These are phyloP conservation scores for Erythrolamprus reginae DNA, from an alignment of 2,113 vertebrate species.

Conservation along the genomic window DNA sequence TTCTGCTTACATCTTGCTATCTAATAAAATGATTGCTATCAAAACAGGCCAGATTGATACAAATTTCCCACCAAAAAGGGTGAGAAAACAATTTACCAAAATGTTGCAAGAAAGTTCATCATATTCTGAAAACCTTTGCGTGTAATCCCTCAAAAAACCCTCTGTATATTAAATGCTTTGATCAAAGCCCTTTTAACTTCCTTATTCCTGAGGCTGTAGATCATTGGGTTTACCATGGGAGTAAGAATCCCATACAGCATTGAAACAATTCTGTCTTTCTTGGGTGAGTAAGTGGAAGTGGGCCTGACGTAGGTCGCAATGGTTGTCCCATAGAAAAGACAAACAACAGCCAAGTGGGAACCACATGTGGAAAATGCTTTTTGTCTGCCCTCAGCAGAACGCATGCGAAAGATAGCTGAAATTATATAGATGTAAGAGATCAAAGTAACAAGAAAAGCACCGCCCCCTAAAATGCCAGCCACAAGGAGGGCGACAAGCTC, in stretches of 20 bases:
- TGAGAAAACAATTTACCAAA: background rate
- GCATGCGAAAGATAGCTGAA: conserved; percentile 48
- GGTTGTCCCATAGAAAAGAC: conserved; percentile 45
- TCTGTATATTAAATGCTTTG: conserved; percentile 2
- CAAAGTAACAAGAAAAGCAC: conserved; percentile 44
- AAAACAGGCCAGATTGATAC: too few species aligned
- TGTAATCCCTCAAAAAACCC: background rate
- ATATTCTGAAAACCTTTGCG: background rate
- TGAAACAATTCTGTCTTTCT: conserved; percentile 35
- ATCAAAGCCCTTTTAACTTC: conserved; percentile 47
- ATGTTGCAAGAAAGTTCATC: background rate
- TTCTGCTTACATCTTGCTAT: too few species aligned
- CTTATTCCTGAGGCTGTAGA: conserved; percentile 47
- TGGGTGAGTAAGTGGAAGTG: conserved; percentile 18
- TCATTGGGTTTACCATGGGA: conserved; percentile 49
- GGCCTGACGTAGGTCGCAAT: conserved; percentile 39
- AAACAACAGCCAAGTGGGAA: conserved; percentile 43
- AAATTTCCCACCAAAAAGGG: background rate
- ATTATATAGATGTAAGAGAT: conserved; percentile 54
- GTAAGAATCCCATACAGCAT: conserved; percentile 36
- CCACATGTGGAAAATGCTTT: conserved; percentile 41
- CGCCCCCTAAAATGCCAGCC: conserved; percentile 27
- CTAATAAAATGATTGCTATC: background rate
- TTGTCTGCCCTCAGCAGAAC: background rate
- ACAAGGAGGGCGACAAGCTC: conserved; percentile 51